These are phyloP conservation scores for Eurystomus gularis DNA, from an alignment of 2,113 vertebrate species.

Conservation along the genomic window DNA sequence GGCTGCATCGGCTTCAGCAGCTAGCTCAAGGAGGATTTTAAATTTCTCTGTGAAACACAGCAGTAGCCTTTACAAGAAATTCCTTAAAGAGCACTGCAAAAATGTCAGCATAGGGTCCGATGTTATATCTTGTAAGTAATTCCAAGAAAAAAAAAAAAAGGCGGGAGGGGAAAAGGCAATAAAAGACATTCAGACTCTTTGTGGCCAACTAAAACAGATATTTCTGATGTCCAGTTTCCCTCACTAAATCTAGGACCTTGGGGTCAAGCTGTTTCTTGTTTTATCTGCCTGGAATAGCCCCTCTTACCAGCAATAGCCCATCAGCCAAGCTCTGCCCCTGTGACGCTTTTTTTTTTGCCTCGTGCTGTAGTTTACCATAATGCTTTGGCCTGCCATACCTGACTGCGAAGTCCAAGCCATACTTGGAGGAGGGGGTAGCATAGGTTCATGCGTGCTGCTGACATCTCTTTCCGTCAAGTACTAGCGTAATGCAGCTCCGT, in stretches of 20 bases:
- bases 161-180: background rate
- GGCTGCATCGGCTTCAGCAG: background rate
- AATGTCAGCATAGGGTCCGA: background rate
- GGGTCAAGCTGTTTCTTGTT: background rate
- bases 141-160: fast-evolving
- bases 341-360: background rate
- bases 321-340: background rate
- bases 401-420: background rate
- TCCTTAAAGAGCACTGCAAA: background rate
- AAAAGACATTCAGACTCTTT: background rate
- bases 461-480: fast-evolving
- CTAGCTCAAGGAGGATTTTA: background rate
- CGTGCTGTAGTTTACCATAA: background rate
- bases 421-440: background rate
- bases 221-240: background rate
- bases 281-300: background rate
- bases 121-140: background rate
- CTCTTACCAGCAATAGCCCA: background rate
- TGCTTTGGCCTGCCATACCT: background rate
- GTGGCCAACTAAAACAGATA: background rate
- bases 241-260: background rate
- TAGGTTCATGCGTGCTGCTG: background rate
- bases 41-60: background rate
- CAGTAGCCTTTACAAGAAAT: background rate
- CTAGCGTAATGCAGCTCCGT: fast-evolving